Conservation (phyloP, 1,140 invertebrate species). For the Achatina immaculata region DNA sequence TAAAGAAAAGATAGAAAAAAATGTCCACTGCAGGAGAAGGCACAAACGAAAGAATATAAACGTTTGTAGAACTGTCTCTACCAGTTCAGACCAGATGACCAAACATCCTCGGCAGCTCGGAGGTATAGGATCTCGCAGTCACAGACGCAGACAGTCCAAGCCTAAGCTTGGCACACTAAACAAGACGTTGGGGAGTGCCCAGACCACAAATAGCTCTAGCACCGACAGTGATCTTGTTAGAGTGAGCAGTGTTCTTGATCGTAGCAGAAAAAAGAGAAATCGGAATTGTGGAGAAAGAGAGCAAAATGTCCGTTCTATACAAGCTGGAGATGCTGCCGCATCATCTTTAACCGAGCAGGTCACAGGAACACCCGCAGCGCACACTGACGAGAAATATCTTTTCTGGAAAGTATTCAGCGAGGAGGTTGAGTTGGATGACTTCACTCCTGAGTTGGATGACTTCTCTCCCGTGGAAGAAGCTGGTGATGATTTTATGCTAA, state of each 20-base stretch:
- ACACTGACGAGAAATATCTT: constrained; percentile 25
- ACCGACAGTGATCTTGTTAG: constrained; percentile 10
- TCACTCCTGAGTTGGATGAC: constrained; percentile 30
- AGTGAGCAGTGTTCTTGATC: constrained; percentile 1
- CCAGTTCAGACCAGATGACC: background rate
- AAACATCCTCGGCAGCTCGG: background rate
- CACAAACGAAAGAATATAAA: background rate
- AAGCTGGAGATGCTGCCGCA: background rate
- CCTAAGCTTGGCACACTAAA: background rate
- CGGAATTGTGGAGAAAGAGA: background rate
- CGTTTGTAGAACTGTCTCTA: background rate
- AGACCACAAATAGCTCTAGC: background rate
- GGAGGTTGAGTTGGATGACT: constrained; percentile 39
- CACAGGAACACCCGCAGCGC: background rate
- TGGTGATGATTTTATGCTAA: constrained; percentile 8
- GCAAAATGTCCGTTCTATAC: background rate
- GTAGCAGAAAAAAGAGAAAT: background rate
- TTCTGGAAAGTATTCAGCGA: constrained; percentile 44
- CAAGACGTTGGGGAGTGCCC: background rate
- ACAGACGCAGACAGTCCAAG: background rate
- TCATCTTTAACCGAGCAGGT: background rate
- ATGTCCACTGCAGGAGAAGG: background rate
- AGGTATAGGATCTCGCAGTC: background rate
- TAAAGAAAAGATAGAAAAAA: background rate
- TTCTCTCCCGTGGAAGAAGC: constrained; percentile 14